Conservation (phyloP, 2,797 vertebrate species). For the Gastrophryne carolinensis region DNA sequence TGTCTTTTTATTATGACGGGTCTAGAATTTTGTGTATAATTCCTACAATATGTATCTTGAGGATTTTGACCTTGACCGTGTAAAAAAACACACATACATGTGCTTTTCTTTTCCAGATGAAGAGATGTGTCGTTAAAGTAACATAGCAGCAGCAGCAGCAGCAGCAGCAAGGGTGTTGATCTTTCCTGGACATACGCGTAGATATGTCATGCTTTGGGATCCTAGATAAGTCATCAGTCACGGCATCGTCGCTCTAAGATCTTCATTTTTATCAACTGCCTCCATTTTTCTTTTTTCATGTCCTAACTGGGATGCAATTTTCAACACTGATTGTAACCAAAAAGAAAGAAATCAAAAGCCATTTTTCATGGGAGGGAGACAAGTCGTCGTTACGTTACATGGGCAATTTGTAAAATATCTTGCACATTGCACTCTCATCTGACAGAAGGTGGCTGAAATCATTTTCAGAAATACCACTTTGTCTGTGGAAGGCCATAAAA, state of each 20-base stretch:
- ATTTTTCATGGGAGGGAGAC: background rate
- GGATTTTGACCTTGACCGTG: conserved; percentile 45
- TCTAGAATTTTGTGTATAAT: no score
- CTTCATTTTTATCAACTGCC: conserved; percentile 3
- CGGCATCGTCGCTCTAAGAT: conserved; percentile 38
- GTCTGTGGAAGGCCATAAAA: background rate
- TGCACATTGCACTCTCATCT: conserved; percentile 7
- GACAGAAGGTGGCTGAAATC: background rate
- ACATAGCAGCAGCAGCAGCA: conserved; percentile 20
- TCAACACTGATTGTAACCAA: conserved; percentile 3
- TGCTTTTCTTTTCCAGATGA: conserved; percentile 32
- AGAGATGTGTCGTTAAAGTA: conserved; percentile 1
- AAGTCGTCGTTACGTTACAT: background rate
- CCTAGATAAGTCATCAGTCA: conserved; percentile 32
- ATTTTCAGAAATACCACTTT: background rate
- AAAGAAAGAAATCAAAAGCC: conserved; percentile 18
- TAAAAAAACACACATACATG: conserved; percentile 1
- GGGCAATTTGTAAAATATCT: conserved; percentile 20
- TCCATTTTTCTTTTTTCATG: background rate
- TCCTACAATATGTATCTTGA: conserved; percentile 1
- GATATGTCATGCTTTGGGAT: conserved; percentile 24
- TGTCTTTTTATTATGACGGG: no score
- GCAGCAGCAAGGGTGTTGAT: no score
- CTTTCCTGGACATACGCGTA: conserved; percentile 31
- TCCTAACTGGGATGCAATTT: conserved; percentile 23